phyloP scores from a whole-genome alignment of 2,888 invertebrate species.

The Nowickia ferox region DNA sequence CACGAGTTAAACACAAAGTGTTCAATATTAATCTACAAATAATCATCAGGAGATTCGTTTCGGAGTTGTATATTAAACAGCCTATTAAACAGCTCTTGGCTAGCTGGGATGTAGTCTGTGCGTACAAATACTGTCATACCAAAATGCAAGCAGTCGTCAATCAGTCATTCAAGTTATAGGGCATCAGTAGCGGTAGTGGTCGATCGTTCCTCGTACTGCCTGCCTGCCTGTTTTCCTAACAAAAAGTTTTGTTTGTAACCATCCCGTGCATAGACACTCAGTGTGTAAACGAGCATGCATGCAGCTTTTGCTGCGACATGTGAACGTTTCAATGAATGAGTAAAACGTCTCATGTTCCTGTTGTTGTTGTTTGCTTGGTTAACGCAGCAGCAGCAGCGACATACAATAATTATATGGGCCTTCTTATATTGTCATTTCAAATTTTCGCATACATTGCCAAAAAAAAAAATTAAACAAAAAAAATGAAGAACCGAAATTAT shows the following conservation, averaged over 20 bases:
- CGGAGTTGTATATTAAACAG: too few species aligned
- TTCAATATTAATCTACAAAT: too few species aligned
- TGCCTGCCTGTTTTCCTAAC: background rate
- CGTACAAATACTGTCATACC: background rate
- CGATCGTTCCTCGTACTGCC: constrained; percentile 55
- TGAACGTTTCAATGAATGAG: constrained; percentile 55
- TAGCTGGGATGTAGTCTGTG: too few species aligned
- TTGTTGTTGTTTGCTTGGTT: constrained; percentile 30
- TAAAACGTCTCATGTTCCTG: constrained; percentile 25
- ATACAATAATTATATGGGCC: constrained; percentile 67
- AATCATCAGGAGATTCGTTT: too few species aligned
- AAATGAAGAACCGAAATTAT: constrained; percentile 21
- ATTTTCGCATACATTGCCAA: constrained; percentile 63
- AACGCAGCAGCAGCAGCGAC: constrained; percentile 57
- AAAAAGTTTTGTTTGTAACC: constrained; percentile 40
- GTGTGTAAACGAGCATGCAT: constrained; percentile 19
- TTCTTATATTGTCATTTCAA: constrained; percentile 65
- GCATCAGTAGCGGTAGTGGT: constrained; percentile 62
- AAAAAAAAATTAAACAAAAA: background rate
- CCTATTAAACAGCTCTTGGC: too few species aligned
- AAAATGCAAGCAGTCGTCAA: constrained; percentile 23
- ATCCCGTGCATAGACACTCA: constrained; percentile 45
- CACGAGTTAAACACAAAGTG: too few species aligned
- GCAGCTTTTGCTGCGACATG: constrained; percentile 53
- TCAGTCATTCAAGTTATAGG: constrained; percentile 49